A percentile compares a stretch with the other conserved stretches of the same genome.
Conservation (phyloP, 1,140 invertebrate genomes). For the Anadara kagoshimensis region DNA sequence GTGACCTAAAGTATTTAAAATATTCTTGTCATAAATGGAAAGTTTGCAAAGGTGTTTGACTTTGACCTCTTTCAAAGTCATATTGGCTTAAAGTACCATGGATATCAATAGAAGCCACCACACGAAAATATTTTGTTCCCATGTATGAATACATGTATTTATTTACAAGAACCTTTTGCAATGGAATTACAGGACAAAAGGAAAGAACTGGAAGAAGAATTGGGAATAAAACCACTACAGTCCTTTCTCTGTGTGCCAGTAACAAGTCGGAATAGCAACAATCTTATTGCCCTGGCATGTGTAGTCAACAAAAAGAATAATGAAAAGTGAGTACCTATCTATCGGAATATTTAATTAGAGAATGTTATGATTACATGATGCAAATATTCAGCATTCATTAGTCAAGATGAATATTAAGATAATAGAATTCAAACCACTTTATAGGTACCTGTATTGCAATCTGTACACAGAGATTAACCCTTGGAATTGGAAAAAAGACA, state of each 20-base stretch:
- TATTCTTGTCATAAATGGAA: no score
- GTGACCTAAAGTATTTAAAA: no score
- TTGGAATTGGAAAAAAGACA: no score
- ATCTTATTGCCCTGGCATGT: slow-evolving; percentile 70
- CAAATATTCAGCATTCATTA: not conserved
- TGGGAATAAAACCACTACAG: slow-evolving; percentile 45
- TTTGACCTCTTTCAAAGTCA: no score
- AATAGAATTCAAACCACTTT: no score
- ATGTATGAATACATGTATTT: not conserved
- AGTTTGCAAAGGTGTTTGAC: no score
- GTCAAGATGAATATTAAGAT: no score
- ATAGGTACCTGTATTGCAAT: not conserved
- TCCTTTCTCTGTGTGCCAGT: slow-evolving; percentile 73
- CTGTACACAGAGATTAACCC: no score
- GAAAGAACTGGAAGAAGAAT: slow-evolving; percentile 57
- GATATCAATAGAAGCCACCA: no score
- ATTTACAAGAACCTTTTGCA: not conserved
- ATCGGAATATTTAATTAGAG: not conserved
- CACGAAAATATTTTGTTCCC: not conserved
- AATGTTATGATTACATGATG: no score
- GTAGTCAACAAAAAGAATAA: slow-evolving; percentile 68
- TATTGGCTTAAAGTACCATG: no score
- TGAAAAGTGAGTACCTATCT: slow-evolving; percentile 45
- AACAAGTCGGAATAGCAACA: slow-evolving; percentile 54
- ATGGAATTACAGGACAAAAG: slow-evolving; percentile 57